Conservation (phyloP, 1,140 invertebrate species). For the Drosophila sulfurigaster region DNA sequence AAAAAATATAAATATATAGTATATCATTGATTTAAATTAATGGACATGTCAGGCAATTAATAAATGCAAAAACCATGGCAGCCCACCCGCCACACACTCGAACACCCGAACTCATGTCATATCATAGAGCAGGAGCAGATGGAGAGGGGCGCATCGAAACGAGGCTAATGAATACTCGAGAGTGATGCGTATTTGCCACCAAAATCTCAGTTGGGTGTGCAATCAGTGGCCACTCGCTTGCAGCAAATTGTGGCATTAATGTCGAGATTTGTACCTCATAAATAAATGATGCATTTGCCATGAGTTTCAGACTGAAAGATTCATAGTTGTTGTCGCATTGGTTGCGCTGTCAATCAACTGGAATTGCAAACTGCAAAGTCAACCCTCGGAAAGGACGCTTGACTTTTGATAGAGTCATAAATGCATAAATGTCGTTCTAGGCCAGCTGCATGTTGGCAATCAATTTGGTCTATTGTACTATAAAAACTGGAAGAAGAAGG, state of each 20-base stretch:
- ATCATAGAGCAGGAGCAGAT: not conserved
- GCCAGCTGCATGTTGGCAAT: conserved; percentile 72
- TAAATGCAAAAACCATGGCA: conserved; percentile 82
- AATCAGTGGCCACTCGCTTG: conserved; percentile 18
- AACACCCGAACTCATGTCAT: not conserved
- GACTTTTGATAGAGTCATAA: conserved; percentile 75
- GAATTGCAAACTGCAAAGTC: conserved; percentile 12
- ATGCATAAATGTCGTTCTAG: conserved; percentile 56
- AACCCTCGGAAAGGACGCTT: conserved; percentile 32
- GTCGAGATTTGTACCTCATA: conserved; percentile 27
- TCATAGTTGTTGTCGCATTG: conserved; percentile 32
- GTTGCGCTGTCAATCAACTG: conserved; percentile 69
- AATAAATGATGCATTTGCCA: conserved; percentile 46
- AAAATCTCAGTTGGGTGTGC: conserved; percentile 12
- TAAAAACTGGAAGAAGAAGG: conserved; percentile 21
- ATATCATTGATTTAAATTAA: conserved; percentile 84
- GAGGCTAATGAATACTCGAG: conserved; percentile 15
- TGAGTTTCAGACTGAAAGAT: conserved; percentile 6
- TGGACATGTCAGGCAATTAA: conserved; percentile 84
- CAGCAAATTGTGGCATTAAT: conserved; percentile 16
- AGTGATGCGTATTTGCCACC: conserved; percentile 14
- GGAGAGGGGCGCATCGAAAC: not conserved
- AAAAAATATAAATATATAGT: conserved; percentile 33
- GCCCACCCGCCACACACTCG: not conserved
- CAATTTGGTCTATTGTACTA: conserved; percentile 61